Base-by-base conservation (phyloP, 2,888 invertebrate genomes). In the Therioaphis trifolii region DNA sequence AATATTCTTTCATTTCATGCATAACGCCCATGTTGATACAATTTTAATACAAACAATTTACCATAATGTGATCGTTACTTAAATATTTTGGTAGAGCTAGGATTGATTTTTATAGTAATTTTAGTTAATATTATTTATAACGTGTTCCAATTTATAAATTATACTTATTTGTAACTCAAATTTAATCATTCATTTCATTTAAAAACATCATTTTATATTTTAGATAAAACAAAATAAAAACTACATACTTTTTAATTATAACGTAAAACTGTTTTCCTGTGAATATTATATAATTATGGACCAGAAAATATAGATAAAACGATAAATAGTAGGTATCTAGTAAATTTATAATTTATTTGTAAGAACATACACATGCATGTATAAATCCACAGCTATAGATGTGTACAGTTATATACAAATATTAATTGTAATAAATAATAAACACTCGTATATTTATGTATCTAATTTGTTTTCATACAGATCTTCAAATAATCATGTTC, bases 401-500 rank as follows among this genome's bases (percentile, higher is more conserved):
- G 3, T 35, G 35, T 35, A n/a, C n/a, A n/a, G n/a, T n/a, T n/a
- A n/a, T n/a, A n/a, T n/a, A n/a, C n/a, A n/a, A n/a, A n/a, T 35
- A 35, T 35, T 18, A 63, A 66, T 66, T 66, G 18, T 9, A 18
- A 35, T 68, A 4, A 68, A n/a, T 40, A n/a, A 7, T 68, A 4
- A 68, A 35, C 40, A 24, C n/a, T n/a, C n/a, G n/a, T n/a, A n/a
- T n/a, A n/a, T n/a, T n/a, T n/a, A 61, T 49, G 12, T 52, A 72
- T 21, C 49, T 24, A 24, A 68, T 52, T 55, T 69, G 24, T 69
- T 43, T 24, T n/a, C 43, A 9, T 85, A 49, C 85, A 87, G 87
- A 87, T 46, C 66, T 86, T 29, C 86, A 86, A 24, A 80, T 87
- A 4, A 85, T 86, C 15, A 85, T 87, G 61, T 87, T 87, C 72